A percentile compares a stretch with the other conserved stretches of the same genome.
Conservation (phyloP, 2,113 vertebrate genomes). For the Xerus inauris region DNA sequence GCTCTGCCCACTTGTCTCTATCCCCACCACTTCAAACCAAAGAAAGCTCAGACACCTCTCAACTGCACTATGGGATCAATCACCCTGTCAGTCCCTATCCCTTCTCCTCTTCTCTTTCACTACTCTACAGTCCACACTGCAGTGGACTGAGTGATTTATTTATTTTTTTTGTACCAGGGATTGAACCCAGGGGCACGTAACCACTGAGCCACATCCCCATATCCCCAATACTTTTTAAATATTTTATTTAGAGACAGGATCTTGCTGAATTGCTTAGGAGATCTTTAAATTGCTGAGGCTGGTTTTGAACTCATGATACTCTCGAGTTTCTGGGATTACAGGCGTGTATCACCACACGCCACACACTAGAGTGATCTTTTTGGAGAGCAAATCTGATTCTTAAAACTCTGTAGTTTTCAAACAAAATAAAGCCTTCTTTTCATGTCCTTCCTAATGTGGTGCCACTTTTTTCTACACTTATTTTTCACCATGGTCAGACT, state of each 20-base stretch:
- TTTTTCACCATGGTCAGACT: background rate
- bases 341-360: no score
- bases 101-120: background rate
- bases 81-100: background rate
- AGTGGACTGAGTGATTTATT: no score
- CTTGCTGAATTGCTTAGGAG: no score
- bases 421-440: background rate
- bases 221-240: no score
- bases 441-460: background rate
- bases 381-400: background rate
- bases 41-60: background rate
- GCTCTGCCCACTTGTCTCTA: background rate
- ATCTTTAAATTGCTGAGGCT: no score
- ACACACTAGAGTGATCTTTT: background rate
- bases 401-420: background rate
- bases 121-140: background rate
- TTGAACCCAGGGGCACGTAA: no score
- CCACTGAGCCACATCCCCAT: no score
- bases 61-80: background rate
- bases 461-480: background rate
- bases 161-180: no score
- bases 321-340: no score
- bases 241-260: no score
- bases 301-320: no score
- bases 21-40: background rate